A percentile compares a stretch with the other conserved stretches of the same genome.
Evolutionary conservation across 2,797 vertebrate species (phyloP).

Genomic region (Cirrhinus molitorella): DNA sequence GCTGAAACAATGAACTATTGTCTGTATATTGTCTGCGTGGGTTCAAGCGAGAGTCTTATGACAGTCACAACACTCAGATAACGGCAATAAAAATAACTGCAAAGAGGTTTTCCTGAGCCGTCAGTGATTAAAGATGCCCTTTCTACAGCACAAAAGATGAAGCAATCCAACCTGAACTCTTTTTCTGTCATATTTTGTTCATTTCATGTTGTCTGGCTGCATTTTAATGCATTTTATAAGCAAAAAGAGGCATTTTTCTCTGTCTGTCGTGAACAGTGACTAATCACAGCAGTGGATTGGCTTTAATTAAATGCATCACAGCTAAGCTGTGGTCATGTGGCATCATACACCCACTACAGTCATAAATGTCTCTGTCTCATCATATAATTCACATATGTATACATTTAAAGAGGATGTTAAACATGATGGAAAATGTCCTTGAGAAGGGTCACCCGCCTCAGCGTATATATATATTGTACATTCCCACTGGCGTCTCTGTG

Average conservation of each 20-base stretch:
- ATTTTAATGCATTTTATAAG: conserved; percentile 1
- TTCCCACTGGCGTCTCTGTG: conserved; percentile 56
- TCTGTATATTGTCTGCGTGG: conserved; percentile 38
- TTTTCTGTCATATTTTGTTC: neutral
- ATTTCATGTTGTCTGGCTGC: neutral
- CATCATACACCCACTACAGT: neutral
- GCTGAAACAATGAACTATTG: conserved; percentile 23
- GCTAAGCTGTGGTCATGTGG: neutral
- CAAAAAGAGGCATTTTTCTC: neutral
- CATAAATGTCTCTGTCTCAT: conserved; percentile 3
- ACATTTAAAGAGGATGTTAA: neutral
- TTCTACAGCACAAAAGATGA: conserved; percentile 14
- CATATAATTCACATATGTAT: conserved; percentile 14
- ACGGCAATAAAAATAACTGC: conserved; percentile 33
- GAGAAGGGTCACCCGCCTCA: conserved; percentile 12
- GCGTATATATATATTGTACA: conserved; percentile 10
- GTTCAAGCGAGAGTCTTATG: conserved; percentile 11
- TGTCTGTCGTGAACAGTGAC: neutral
- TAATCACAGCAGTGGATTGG: neutral
- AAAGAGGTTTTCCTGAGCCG: conserved; percentile 30
- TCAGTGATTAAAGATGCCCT: conserved; percentile 38
- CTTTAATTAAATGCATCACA: neutral
- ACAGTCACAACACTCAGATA: neutral
- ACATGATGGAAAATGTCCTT: conserved; percentile 40
- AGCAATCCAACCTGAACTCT: neutral